These are phyloP conservation scores for Lota lota DNA, from an alignment of 2,113 vertebrate genomes.

Conservation along the genomic window DNA sequence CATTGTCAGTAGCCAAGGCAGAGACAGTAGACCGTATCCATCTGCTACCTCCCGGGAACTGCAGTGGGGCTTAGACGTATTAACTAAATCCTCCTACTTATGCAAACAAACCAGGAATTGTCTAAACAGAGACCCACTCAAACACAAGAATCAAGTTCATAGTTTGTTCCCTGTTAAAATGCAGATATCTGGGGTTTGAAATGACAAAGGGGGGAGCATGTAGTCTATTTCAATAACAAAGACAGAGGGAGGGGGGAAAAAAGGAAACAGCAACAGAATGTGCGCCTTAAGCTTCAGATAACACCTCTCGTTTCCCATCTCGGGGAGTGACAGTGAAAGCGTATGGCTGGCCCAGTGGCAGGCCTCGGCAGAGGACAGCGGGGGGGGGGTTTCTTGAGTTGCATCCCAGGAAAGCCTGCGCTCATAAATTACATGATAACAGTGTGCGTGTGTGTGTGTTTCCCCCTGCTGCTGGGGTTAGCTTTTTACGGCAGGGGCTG, in stretches of 20 bases:
- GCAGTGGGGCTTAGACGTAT: constrained; percentile 25
- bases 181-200: constrained; percentile 23
- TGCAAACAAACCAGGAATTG: constrained; percentile 31
- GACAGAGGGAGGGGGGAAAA: not conserved
- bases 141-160: constrained; percentile 27
- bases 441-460: constrained; percentile 21
- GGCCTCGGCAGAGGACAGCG: constrained; percentile 36
- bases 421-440: constrained; percentile 73
- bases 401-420: constrained; percentile 58
- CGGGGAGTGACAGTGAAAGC: constrained; percentile 32
- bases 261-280: constrained; percentile 36
- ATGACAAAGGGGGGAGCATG: constrained; percentile 18
- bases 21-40: constrained; percentile 50
- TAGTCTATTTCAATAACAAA: constrained; percentile 39
- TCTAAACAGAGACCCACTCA: constrained; percentile 18
- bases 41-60: constrained; percentile 33
- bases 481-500: constrained; percentile 46
- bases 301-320: constrained; percentile 22
- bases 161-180: constrained; percentile 27
- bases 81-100: constrained; percentile 47
- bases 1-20: constrained; percentile 51
- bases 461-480: constrained; percentile 61
- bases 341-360: constrained; percentile 37
- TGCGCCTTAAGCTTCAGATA: constrained; percentile 46
- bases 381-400: constrained; percentile 42